phyloP scores from a whole-genome alignment of 2,113 vertebrate genomes.

The Salvator merianae region DNA sequence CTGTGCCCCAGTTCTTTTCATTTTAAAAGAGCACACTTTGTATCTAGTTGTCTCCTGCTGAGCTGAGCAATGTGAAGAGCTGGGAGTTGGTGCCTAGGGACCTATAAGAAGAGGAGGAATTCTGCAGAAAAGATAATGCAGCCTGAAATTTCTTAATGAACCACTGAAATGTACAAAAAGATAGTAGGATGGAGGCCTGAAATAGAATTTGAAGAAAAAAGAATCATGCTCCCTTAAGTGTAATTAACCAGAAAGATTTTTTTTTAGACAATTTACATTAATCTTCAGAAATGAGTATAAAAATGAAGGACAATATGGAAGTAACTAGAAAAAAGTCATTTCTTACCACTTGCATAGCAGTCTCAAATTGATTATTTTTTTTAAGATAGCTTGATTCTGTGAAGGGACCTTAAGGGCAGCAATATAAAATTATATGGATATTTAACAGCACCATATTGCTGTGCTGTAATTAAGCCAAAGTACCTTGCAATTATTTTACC shows the following conservation, averaged over 20 bases:
- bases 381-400: slow-evolving; percentile 47
- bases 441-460: slow-evolving; percentile 51
- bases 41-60: slow-evolving; percentile 38
- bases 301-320: slow-evolving; percentile 50
- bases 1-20: neutral
- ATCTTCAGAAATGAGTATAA: slow-evolving; percentile 57
- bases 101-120: slow-evolving; percentile 40
- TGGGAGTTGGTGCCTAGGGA: slow-evolving; percentile 33
- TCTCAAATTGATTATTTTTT: slow-evolving; percentile 56
- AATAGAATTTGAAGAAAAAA: slow-evolving; percentile 51
- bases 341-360: slow-evolving; percentile 39
- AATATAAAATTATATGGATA: slow-evolving; percentile 59
- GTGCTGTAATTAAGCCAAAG: slow-evolving; percentile 57
- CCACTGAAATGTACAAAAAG: neutral
- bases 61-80: slow-evolving; percentile 38
- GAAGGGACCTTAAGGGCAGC: slow-evolving; percentile 49
- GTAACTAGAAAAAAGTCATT: slow-evolving; percentile 34
- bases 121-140: slow-evolving; percentile 19
- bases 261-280: slow-evolving; percentile 51
- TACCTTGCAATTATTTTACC: slow-evolving; percentile 55
- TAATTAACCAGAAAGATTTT: slow-evolving; percentile 47
- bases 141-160: slow-evolving; percentile 60
- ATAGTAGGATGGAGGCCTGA: slow-evolving; percentile 38
- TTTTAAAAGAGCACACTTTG: slow-evolving; percentile 39
- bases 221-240: slow-evolving; percentile 51